Percentiles rank a stretch among this genome's conserved stretches.
Conservation (phyloP, 2,113 vertebrate genomes). For the Calonectris borealis region DNA sequence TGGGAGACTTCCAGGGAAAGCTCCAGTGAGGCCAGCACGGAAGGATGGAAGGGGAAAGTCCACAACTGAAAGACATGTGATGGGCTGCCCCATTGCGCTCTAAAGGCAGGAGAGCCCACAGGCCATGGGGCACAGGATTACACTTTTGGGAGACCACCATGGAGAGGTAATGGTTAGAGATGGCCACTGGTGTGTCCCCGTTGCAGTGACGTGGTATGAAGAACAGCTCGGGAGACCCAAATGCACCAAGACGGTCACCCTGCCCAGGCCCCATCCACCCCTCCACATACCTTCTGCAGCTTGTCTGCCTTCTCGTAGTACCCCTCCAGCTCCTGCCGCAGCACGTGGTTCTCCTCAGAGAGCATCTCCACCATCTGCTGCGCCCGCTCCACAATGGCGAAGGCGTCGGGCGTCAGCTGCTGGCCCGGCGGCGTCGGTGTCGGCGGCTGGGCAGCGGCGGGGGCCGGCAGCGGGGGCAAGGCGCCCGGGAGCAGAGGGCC, state of each 20-base stretch:
- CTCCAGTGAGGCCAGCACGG: not conserved
- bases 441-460: not conserved
- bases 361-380: constrained; percentile 88
- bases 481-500: constrained; percentile 67
- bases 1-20: not conserved
- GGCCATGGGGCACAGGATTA: not conserved
- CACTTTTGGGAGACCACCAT: not conserved
- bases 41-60: not conserved
- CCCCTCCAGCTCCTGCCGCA: constrained; percentile 82
- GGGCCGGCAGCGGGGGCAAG: constrained; percentile 53
- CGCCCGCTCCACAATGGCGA: constrained; percentile 81
- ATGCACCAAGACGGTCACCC: not conserved
- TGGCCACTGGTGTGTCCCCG: not conserved
- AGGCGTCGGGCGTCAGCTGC: constrained; percentile 76
- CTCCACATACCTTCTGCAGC: constrained; percentile 79
- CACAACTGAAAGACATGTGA: not conserved
- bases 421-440: constrained; percentile 13
- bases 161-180: not conserved
- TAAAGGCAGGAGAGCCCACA: not conserved
- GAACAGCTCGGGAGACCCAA: not conserved
- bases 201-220: not conserved
- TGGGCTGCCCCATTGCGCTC: not conserved
- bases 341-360: constrained; percentile 80
- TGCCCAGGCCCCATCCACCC: not conserved
- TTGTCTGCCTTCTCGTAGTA: constrained; percentile 82